Conservation (phyloP, 2,113 vertebrate genomes). For the Lethenteron camtschaticum region DNA sequence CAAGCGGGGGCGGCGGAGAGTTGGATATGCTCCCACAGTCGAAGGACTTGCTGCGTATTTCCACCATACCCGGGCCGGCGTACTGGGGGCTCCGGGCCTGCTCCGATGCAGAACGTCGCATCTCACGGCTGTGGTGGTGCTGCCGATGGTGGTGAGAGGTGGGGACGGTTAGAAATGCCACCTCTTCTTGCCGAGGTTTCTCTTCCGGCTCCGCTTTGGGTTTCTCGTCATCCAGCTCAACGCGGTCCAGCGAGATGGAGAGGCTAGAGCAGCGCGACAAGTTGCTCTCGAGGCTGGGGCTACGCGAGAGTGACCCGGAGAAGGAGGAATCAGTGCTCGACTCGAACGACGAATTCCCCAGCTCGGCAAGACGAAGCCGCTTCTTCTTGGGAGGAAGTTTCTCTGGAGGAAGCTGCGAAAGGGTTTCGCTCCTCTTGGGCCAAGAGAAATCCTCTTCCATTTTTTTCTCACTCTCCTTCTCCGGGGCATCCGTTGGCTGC, state of each 20-base stretch:
- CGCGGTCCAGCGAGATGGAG: conserved; percentile 70
- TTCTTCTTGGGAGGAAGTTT: conserved; percentile 97
- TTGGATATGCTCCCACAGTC: conserved; percentile 49
- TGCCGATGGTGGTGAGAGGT: conserved; percentile 39
- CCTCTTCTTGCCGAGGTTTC: conserved; percentile 29
- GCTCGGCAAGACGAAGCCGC: conserved; percentile 70
- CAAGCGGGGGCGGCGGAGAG: too few relatives aligned
- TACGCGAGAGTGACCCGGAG: conserved; percentile 62
- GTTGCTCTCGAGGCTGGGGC: conserved; percentile 37
- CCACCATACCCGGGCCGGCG: conserved; percentile 44
- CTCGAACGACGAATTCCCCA: conserved; percentile 73
- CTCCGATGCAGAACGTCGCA: conserved; percentile 71
- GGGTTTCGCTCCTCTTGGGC: conserved; percentile 79
- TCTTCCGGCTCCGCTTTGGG: conserved; percentile 36
- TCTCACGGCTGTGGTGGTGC: conserved; percentile 33
- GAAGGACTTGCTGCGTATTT: conserved; percentile 83
- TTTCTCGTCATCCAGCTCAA: conserved; percentile 34
- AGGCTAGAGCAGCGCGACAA: conserved; percentile 73
- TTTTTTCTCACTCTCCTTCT: conserved; percentile 34
- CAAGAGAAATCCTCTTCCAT: conserved; percentile 57
- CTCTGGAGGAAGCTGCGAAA: conserved; percentile 79
- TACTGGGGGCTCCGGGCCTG: conserved; percentile 60
- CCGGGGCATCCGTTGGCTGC: conserved; percentile 32
- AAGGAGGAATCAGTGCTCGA: conserved; percentile 70
- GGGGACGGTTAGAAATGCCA: conserved; percentile 44